Evolutionary conservation across 2,797 vertebrate species (phyloP), one percentile per base, ranked within the genome.

Genomic region (Alosa sapidissima): DNA sequence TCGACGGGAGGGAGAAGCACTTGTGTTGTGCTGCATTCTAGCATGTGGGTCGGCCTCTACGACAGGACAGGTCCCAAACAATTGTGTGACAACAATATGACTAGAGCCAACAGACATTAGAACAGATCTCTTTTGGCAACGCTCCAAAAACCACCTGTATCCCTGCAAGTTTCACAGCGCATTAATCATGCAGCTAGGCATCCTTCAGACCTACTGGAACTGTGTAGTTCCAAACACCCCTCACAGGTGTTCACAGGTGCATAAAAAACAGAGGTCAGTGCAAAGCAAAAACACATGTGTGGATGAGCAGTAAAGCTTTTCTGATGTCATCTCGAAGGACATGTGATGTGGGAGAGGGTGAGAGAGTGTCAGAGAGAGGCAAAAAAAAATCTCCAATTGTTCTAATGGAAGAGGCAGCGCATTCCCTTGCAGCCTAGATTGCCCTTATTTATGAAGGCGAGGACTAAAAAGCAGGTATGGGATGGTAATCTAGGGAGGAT

Each of bases 321-420:
- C 28, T 75, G 68, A 75, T 41, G 68, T 41, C 13, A 75, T 41
- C 41, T 75, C 68, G 1, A 28, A 41, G 11, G 33, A 75, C 68
- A 75, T 75, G 36, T 41, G 62, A 65, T 75, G 68, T 16, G 41
- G 68, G 33, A 93, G 88, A 95, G 94, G 41, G 90, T 92, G 24
- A 16, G 24, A 41, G 68, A 41, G 68, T 75, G 36, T 75, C 33
- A 45, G 68, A 33, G 33, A 3, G 9, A n/a, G 7, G 24, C 5
- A 58, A 21, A 95, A 94, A 95, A 94, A 96, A 95, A 96, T 95
- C 95, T 93, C 94, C 94, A 94, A 94, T 93, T 93, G 93, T 94
- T 94, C 94, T 96, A 96, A 96, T 96, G 95, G 96, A 95, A 94
- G 95, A 92, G 94, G 93, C 95, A 94, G 88, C 93, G 94, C 95